Evolutionary conservation across 2,888 invertebrate genomes (phyloP).

Genomic region (Ernsta delagoae): DNA sequence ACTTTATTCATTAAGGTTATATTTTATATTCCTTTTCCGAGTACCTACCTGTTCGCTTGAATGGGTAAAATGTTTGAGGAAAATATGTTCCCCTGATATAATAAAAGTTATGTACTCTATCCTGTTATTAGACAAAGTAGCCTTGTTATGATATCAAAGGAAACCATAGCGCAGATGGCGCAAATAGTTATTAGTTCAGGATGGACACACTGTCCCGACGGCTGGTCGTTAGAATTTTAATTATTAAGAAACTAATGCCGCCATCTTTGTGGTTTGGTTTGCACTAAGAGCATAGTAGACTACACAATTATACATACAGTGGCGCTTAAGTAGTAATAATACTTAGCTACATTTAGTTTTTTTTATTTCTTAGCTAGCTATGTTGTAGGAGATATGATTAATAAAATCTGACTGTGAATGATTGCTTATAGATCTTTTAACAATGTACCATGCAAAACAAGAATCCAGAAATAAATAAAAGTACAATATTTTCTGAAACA

Average conservation of each 20-base stretch:
- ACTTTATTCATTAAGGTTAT: too few relatives aligned
- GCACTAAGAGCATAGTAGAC: background rate
- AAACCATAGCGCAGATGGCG: conserved; percentile 58
- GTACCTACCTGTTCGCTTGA: background rate
- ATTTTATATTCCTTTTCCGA: too few relatives aligned
- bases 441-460: too few relatives aligned
- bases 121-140: conserved; percentile 3
- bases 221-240: conserved; percentile 50
- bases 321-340: too few relatives aligned
- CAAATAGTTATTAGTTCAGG: conserved; percentile 60
- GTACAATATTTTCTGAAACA: conserved; percentile 3
- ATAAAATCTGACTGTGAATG: too few relatives aligned
- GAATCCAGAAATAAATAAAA: background rate
- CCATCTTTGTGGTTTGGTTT: conserved; percentile 1
- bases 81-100: too few relatives aligned
- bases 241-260: conserved; percentile 42
- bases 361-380: too few relatives aligned
- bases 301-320: too few relatives aligned
- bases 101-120: background rate
- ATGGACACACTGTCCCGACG: conserved; percentile 21
- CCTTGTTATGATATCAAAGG: conserved; percentile 3
- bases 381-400: too few relatives aligned
- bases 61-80: background rate
- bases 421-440: background rate
- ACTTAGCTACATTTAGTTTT: too few relatives aligned